Evolutionary conservation across 2,888 invertebrate genomes (phyloP), one percentile per base, ranked within the genome.

Genomic region (Cerceris ruficornis): DNA sequence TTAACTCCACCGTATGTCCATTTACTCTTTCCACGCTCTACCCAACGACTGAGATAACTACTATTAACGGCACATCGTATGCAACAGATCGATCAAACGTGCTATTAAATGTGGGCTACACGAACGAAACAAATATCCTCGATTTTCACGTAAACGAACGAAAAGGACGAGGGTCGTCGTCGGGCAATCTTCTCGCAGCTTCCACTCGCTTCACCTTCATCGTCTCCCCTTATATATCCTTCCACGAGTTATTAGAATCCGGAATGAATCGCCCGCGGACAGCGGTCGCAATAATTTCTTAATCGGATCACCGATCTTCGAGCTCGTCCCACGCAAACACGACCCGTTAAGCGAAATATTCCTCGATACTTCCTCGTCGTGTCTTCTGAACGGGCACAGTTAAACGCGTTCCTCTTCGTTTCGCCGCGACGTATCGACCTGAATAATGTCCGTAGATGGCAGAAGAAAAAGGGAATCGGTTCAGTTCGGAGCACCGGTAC

Each of bases 251-350:
- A 60, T 69, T 69, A 65, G 58, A 60, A 80, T n/a, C 50, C 11
- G 50, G 46, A 46, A 11, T 50, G 54, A 69, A 55, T 55, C 43
- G 55, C 59, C 52, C 59, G 50, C 57, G 66, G 61, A 58, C 61
- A 61, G 55, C 17, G 57, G 46, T 55, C 42, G 67, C 52, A 55
- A 69, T 83, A 77, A 83, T 77, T 80, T 72, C 72, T 82, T 77
- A 75, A 82, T 83, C 72, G 65, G 46, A 70, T 50, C 8, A n/a
- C 13, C 50, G 13, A 50, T 50, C 50, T 13, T 42, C 42, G 54
- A 28, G 0, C 0, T 0, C 17, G 2, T 58, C 17, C 17, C 14
- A 60, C 54, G 68, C 55, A 64, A 73, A 64, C 50, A 7, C 15
- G 8, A 1, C 58, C 49, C 28, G 59, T 60, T 64, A 64, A 49